These are phyloP conservation scores for Drosophila aff. DNA, from an alignment of 1,140 invertebrate genomes.

Conservation along the genomic window DNA sequence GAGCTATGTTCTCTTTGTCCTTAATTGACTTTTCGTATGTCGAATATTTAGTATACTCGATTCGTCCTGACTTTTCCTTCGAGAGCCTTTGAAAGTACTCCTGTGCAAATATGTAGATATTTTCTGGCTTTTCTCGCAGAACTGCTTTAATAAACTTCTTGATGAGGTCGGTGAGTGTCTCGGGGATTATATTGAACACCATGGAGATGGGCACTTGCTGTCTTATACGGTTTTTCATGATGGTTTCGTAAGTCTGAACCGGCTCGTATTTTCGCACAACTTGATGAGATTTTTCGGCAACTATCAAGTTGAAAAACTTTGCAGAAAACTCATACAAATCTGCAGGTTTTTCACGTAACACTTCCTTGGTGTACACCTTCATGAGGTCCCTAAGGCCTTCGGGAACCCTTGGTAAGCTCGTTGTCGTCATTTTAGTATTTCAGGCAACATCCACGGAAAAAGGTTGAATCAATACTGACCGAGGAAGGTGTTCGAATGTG, in stretches of 20 bases:
- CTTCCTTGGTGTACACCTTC: conserved; percentile 86
- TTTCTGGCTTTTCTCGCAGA: conserved; percentile 85
- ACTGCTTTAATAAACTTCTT: conserved; percentile 86
- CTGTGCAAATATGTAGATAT: conserved; percentile 86
- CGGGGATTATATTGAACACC: conserved; percentile 85
- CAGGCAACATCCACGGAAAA: conserved; percentile 36
- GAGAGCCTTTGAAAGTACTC: conserved; percentile 85
- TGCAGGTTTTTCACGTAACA: conserved; percentile 86
- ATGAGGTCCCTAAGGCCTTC: conserved; percentile 86
- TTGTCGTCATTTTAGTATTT: conserved; percentile 56
- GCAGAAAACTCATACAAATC: conserved; percentile 86
- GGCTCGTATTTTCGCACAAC: conserved; percentile 55
- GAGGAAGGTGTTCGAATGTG: conserved; percentile 27
- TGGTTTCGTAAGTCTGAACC: conserved; percentile 63
- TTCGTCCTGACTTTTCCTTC: conserved; percentile 66
- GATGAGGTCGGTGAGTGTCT: conserved; percentile 86
- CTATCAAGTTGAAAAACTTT: conserved; percentile 85
- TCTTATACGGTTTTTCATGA: conserved; percentile 59
- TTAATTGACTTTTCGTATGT: conserved; percentile 66
- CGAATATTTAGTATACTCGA: conserved; percentile 46
- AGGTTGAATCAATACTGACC: conserved; percentile 75
- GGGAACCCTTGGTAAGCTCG: conserved; percentile 85
- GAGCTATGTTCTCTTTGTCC: conserved; percentile 22
- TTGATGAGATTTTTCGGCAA: conserved; percentile 77
- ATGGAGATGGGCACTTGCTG: conserved; percentile 72